Base-by-base conservation (phyloP, 2,113 vertebrate genomes). In the Aramus guarauna region DNA sequence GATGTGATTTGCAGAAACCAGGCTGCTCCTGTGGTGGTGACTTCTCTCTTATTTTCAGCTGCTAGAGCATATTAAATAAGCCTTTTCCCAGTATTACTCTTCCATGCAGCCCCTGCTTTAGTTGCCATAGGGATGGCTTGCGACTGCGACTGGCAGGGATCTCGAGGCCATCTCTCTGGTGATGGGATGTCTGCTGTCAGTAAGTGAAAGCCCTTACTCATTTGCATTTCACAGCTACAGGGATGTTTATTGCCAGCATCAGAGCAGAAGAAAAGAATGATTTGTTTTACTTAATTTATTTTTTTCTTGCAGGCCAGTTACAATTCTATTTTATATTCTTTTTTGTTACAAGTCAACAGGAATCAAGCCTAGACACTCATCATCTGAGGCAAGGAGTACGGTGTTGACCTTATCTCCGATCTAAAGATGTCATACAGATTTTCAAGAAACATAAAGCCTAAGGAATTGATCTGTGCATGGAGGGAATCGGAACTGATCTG, bases 121-220 rank as follows among this genome's bases (percentile, higher is more conserved):
- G 94, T 97, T 97, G 95, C 97, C 96, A 97, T 95, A 96, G 94
- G 94, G 92, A 95, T 97, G 95, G 88, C 85, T 93, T 86, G 96
- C 85, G 95, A 76, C 91, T 94, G 96, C 86, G 8, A 88, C 94
- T 95, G 95, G 92, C 92, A 69, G 95, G 91, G 95, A 92, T 92
- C 96, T 96, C 94, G 87, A 92, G 97, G 95, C 96, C 96, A 96
- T 97, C 93, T 96, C 96, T 97, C 92, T 63, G 97, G 97, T 95
- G 92, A 96, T 96, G 95, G 95, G 94, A 93, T 95, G 89, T 91
- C 94, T 95, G 86, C 94, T 95, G 94, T 96, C 94, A 94, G 74
- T 47, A 58, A 96, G n/a, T 96, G 89, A 97, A 95, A 97, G 94
- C 89, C 91, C 92, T 81, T 63, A 32, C 86, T 92, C 95, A 87